phyloP scores from a whole-genome alignment of 2,888 invertebrate species.

The Amblyteles armatorius region DNA sequence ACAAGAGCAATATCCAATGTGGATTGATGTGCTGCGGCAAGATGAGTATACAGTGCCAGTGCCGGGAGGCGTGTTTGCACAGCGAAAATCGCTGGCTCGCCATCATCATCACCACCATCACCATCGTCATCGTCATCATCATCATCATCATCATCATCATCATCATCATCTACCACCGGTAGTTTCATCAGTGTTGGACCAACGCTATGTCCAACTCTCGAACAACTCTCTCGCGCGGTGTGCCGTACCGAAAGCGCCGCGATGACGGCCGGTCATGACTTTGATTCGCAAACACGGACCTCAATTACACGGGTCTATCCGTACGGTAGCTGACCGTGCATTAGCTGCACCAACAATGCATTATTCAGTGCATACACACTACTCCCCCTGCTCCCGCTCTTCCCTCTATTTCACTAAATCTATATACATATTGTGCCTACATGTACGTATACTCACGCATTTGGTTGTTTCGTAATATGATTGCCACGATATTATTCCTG shows the following conservation, averaged over 20 bases:
- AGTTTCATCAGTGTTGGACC: slow-evolving; percentile 66
- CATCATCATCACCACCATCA: slow-evolving; percentile 72
- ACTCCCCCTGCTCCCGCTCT: slow-evolving; percentile 11
- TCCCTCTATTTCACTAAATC: slow-evolving; percentile 28
- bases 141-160: slow-evolving; percentile 62
- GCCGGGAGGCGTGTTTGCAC: slow-evolving; percentile 66
- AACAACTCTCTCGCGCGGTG: slow-evolving; percentile 47
- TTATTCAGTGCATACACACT: slow-evolving; percentile 80
- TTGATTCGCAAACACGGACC: slow-evolving; percentile 84
- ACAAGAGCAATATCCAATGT: slow-evolving; percentile 41
- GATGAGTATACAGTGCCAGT: slow-evolving; percentile 58
- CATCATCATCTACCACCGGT: slow-evolving; percentile 57
- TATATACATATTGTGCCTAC: slow-evolving; percentile 26
- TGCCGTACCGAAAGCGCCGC: slow-evolving; percentile 62
- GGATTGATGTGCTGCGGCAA: slow-evolving; percentile 62
- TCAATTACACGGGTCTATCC: slow-evolving; percentile 81
- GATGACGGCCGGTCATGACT: slow-evolving; percentile 83
- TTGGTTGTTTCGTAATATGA: slow-evolving; percentile 82
- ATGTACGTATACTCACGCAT: slow-evolving; percentile 80
- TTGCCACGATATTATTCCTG: slow-evolving; percentile 80
- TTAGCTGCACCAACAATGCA: slow-evolving; percentile 85
- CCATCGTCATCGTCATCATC: slow-evolving; percentile 9
- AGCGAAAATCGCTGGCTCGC: slow-evolving; percentile 73
- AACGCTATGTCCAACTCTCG: slow-evolving; percentile 39
- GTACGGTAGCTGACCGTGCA: slow-evolving; percentile 83